Evolutionary conservation across 1,140 invertebrate genomes (phyloP).

Genomic region (Hycleus cichorii): DNA sequence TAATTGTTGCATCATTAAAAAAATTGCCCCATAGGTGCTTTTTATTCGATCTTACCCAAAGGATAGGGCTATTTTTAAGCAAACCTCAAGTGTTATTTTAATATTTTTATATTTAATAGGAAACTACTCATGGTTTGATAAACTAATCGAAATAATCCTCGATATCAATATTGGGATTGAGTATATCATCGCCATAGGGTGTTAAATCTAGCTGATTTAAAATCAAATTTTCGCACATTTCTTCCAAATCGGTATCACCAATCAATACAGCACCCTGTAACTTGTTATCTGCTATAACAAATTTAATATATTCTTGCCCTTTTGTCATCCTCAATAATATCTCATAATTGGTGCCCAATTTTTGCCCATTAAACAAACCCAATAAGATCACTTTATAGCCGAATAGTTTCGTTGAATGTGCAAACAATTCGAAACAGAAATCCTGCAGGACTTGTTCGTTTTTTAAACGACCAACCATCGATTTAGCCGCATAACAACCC

Average conservation of each 20-base stretch:
- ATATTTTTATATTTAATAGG: no score
- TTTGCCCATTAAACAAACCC: constrained; percentile 92
- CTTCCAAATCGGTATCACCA: constrained; percentile 94
- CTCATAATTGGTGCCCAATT: constrained; percentile 75
- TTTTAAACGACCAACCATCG: constrained; percentile 65
- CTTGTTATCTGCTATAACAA: constrained; percentile 75
- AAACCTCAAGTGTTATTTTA: no score
- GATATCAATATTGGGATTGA: constrained; percentile 94
- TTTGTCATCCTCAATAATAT: constrained; percentile 80
- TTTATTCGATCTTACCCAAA: no score
- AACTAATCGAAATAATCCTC: constrained; percentile 98
- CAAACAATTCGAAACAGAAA: constrained; percentile 96
- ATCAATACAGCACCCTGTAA: constrained; percentile 92
- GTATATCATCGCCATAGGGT: constrained; percentile 81
- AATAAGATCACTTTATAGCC: constrained; percentile 90
- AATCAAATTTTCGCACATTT: constrained; percentile 98
- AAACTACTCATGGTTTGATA: neutral
- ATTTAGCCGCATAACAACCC: constrained; percentile 88
- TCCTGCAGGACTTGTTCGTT: constrained; percentile 64
- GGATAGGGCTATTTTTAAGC: no score
- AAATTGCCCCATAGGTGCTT: no score
- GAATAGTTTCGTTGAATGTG: constrained; percentile 93
- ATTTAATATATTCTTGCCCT: constrained; percentile 82
- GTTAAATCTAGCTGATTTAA: constrained; percentile 89
- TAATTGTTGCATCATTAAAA: no score